A percentile compares a stretch with the other conserved stretches of the same genome.
phyloP scores from a whole-genome alignment of 2,797 vertebrate species.

The Caiman crocodilus region DNA sequence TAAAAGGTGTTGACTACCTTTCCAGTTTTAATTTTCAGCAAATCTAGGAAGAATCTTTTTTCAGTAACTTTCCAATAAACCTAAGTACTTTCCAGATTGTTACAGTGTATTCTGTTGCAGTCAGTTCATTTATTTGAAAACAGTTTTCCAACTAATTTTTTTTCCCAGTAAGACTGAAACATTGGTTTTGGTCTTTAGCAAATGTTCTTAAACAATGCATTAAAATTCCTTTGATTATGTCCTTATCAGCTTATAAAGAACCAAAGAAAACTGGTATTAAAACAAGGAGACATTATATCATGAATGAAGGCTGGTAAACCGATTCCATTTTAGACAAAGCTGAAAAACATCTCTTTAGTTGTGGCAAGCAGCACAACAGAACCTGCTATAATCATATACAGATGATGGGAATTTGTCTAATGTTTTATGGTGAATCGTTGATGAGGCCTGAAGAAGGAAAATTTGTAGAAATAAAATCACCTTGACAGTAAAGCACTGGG shows the following conservation, averaged over 20 bases:
- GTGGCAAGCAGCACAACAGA: conserved; percentile 76
- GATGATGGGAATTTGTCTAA: conserved; percentile 89
- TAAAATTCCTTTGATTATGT: conserved; percentile 57
- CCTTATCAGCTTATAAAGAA: conserved; percentile 70
- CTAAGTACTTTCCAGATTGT: background rate
- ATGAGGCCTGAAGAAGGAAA: conserved; percentile 87
- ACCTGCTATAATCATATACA: conserved; percentile 84
- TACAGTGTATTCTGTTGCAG: background rate
- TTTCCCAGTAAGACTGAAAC: conserved; percentile 27
- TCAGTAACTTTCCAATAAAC: background rate
- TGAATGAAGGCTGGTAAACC: conserved; percentile 72
- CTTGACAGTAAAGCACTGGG: conserved; percentile 89
- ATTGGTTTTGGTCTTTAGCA: conserved; percentile 53
- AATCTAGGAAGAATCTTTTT: background rate
- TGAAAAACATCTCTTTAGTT: conserved; percentile 70
- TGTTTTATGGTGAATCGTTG: conserved; percentile 85
- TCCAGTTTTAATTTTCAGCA: background rate
- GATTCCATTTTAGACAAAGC: conserved; percentile 79
- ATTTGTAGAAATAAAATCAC: conserved; percentile 96
- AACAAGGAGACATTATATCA: conserved; percentile 72
- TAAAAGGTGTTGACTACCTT: background rate
- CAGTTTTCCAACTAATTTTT: background rate
- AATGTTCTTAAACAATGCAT: conserved; percentile 33
- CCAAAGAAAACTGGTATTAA: conserved; percentile 67
- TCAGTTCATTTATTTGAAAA: background rate